Evolutionary conservation across 2,113 vertebrate genomes (phyloP).

Genomic region (crab-eating macaque (Macaca fascicularis)): T2T-MFA8v1.1 NC_088380.1:45897501-45898000

Average conservation of each 20-base stretch:
- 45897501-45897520: not conserved
- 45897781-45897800: not conserved
- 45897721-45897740: not conserved
- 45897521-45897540: not conserved
- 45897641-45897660: not conserved
- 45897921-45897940: constrained; percentile 35
- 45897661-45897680: not conserved
- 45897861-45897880: constrained; percentile 40
- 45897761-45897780: not conserved
- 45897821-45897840: not conserved
- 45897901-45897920: constrained; percentile 46
- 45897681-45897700: not conserved
- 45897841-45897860: not conserved
- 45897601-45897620: not conserved
- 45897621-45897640: not conserved
- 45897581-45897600: not conserved
- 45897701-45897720: not conserved
- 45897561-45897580: not conserved
- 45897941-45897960: not conserved
- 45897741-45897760: not conserved
- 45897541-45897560: not conserved
- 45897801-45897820: constrained; percentile 23
- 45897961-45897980: not conserved
- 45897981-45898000: not conserved
- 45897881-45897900: constrained; percentile 48